Base-by-base conservation (phyloP, 2,888 invertebrate genomes). In the Nebria salina region DNA sequence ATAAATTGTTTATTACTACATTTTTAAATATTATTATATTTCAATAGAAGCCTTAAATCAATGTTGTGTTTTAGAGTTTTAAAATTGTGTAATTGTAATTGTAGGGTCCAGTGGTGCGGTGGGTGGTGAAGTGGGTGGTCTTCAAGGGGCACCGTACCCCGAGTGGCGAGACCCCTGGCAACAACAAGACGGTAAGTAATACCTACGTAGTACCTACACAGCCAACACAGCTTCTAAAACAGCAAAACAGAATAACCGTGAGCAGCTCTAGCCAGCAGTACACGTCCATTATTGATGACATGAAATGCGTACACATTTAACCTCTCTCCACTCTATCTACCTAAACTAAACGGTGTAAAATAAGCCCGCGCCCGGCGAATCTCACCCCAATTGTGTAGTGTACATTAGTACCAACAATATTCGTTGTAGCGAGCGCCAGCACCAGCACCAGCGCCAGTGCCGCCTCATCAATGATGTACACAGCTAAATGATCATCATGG, bases 131-230 rank as follows among this genome's bases (percentile, higher is more conserved):
- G 70, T 70, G 70, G 70, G 70, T 34, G 25, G 15, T 8, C 84
- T 88, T 87, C 84, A 86, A 15, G 66, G 66, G 88, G 88, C 87
- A 82, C 84, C 86, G 85, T 88, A 88, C 88, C 88, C 89, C 85
- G 89, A 89, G 84, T 89, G 89, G 88, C 86, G 88, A 86, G 89
- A 89, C 85, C 85, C 88, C 86, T 89, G 89, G 89, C 88, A 88
- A 87, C 89, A 89, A 87, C 89, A 89, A 88, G 89, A 89, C 87
- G 89, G 89, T 88, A 88, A 88, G 88, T 88, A 87, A 87, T 87
- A 86, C 86, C 84, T 85, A 13, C 26, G 42, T 41, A 13, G 11
- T 9, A 68, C 13, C 68, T 11, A 68, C 20, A 26, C 68, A 68
- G 8, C 7, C 68, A 7, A 15, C 15, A 9, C 76, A 76, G 54